Evolutionary conservation across 2,888 invertebrate genomes (phyloP).

Genomic region (Acanthosepion pharaonis): DNA sequence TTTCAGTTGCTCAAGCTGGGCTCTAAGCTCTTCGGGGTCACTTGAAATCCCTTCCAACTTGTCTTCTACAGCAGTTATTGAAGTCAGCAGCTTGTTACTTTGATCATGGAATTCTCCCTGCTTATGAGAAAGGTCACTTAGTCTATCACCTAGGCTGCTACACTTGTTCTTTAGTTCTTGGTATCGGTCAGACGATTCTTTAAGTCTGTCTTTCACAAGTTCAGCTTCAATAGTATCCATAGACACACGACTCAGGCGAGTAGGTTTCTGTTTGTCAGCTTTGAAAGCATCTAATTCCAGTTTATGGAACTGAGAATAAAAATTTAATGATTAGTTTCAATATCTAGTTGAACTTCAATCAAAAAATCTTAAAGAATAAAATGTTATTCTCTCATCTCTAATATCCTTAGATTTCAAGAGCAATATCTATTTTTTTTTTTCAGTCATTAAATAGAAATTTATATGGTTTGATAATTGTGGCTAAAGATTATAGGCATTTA

Average conservation of each 20-base stretch:
- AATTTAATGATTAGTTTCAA: not conserved
- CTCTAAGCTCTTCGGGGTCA: constrained; percentile 76
- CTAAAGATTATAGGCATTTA: not conserved
- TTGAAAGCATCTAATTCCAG: constrained; percentile 73
- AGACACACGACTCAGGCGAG: constrained; percentile 65
- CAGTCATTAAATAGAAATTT: not conserved
- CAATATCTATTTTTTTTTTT: not conserved
- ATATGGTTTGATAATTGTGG: not conserved
- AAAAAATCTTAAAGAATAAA: not conserved
- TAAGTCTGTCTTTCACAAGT: constrained; percentile 66
- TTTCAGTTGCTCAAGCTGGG: constrained; percentile 89
- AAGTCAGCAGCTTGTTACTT: constrained; percentile 90
- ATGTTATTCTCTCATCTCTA: not conserved
- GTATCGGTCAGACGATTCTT: constrained; percentile 78
- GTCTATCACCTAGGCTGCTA: constrained; percentile 87
- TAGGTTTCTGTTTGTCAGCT: constrained; percentile 76
- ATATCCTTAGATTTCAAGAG: not conserved
- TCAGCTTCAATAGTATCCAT: constrained; percentile 77
- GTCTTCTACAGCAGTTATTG: constrained; percentile 89
- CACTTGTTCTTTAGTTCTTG: constrained; percentile 87
- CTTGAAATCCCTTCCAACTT: constrained; percentile 63
- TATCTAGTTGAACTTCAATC: not conserved
- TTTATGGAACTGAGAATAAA: constrained; percentile 63
- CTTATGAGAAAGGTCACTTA: constrained; percentile 91
- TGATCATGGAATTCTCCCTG: constrained; percentile 98